Conservation (phyloP, 2,888 invertebrate genomes). For the Trissolcus japonicus region DNA sequence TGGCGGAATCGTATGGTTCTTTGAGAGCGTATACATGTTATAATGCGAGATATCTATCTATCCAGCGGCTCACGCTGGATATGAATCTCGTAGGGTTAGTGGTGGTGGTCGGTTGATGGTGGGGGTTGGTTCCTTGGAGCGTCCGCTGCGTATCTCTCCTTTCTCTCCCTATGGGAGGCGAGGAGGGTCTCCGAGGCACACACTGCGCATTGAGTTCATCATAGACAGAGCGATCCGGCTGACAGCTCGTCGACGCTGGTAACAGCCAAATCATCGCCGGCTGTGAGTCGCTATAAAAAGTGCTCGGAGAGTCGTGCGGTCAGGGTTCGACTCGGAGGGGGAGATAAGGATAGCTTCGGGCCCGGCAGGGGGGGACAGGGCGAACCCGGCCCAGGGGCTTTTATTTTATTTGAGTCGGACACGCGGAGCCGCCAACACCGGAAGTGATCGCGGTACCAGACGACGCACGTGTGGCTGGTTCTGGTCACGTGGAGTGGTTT, state of each 20-base stretch:
- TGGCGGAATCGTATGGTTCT: too few species aligned
- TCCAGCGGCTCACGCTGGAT: slow-evolving; percentile 31
- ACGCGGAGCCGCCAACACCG: slow-evolving; percentile 69
- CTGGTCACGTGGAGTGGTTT: slow-evolving; percentile 41
- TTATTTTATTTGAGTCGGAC: slow-evolving; percentile 73
- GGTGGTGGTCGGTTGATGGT: slow-evolving; percentile 64
- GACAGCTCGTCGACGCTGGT: slow-evolving; percentile 67
- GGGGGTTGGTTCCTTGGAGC: slow-evolving; percentile 65
- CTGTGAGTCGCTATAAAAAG: slow-evolving; percentile 25
- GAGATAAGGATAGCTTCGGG: slow-evolving; percentile 51
- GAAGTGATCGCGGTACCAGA: slow-evolving; percentile 59
- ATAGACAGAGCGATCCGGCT: slow-evolving; percentile 71
- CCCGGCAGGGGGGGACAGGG: slow-evolving; percentile 48
- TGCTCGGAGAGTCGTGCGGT: slow-evolving; percentile 21
- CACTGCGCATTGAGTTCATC: slow-evolving; percentile 73
- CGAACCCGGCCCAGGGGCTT: slow-evolving; percentile 56
- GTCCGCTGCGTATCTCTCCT: slow-evolving; percentile 57
- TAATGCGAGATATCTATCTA: slow-evolving; percentile 27
- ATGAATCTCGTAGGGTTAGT: slow-evolving; percentile 58
- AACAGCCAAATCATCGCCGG: slow-evolving; percentile 63
- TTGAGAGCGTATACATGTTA: background rate
- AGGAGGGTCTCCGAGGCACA: slow-evolving; percentile 66
- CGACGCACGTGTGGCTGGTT: slow-evolving; percentile 28
- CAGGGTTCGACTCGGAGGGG: slow-evolving; percentile 49
- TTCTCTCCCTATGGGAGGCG: slow-evolving; percentile 67